These are phyloP conservation scores for Poecile atricapillus DNA, from an alignment of 2,113 vertebrate genomes.

Conservation along the genomic window DNA sequence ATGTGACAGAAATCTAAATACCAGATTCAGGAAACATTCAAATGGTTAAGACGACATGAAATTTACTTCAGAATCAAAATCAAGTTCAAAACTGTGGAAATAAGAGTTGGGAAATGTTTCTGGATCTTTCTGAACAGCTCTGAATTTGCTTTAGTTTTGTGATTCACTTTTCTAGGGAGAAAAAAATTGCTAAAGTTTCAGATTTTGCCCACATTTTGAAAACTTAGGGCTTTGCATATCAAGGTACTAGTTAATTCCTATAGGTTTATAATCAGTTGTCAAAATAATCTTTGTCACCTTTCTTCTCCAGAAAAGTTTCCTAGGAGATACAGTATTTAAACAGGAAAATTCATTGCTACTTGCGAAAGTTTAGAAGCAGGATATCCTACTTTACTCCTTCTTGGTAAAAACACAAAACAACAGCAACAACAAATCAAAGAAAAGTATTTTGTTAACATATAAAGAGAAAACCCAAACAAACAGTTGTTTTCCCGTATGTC, in stretches of 20 bases:
- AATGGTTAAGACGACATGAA: not conserved
- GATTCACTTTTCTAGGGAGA: not conserved
- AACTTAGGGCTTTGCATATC: not conserved
- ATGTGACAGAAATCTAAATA: not conserved
- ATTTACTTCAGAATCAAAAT: not conserved
- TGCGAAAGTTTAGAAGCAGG: not conserved
- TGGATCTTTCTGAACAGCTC: not conserved
- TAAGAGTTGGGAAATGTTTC: not conserved
- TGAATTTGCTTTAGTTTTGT: not conserved
- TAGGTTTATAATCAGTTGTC: not conserved
- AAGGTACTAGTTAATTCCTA: not conserved
- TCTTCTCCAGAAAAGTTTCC: not conserved
- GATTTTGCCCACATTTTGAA: not conserved
- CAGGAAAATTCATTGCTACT: not conserved
- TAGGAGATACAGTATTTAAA: not conserved
- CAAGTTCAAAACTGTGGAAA: not conserved
- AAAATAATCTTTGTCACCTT: not conserved
- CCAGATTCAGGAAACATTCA: not conserved
- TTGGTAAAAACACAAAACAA: not conserved
- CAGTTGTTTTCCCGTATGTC: not conserved
- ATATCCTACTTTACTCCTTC: not conserved
- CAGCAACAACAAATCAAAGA: not conserved
- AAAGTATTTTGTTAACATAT: not conserved
- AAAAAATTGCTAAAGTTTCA: not conserved
- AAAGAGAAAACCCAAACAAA: not conserved